These are phyloP conservation scores for Dinothrombium tinctorium DNA, from an alignment of 1,140 invertebrate genomes.

Conservation along the genomic window DNA sequence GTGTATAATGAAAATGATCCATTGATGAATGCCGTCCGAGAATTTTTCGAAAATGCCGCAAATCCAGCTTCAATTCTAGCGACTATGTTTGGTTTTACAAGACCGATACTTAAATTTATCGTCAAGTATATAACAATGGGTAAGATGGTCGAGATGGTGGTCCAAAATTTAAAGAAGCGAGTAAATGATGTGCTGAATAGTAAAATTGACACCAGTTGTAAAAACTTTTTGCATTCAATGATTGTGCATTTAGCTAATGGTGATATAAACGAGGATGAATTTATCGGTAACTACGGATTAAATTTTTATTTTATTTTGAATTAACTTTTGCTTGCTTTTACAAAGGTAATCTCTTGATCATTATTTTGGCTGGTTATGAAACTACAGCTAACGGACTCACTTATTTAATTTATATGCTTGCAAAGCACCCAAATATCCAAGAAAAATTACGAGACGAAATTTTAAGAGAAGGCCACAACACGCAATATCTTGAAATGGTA, in stretches of 20 bases:
- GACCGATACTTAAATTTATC: slow-evolving; percentile 16
- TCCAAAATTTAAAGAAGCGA: too few relatives aligned
- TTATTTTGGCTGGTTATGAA: slow-evolving; percentile 26
- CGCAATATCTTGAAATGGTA: not conserved
- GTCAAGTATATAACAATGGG: slow-evolving; percentile 15
- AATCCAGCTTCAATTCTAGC: slow-evolving; percentile 18
- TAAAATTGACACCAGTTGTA: not conserved
- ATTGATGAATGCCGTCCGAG: slow-evolving; percentile 14
- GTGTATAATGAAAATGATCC: not conserved
- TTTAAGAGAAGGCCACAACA: not conserved
- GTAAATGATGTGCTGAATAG: too few relatives aligned
- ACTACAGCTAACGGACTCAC: slow-evolving; percentile 24
- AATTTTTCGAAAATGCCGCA: slow-evolving; percentile 20
- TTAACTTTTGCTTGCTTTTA: too few relatives aligned
- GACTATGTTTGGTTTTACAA: slow-evolving; percentile 19
- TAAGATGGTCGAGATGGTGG: too few relatives aligned
- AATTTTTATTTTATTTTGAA: too few relatives aligned
- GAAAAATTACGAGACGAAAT: slow-evolving; percentile 20
- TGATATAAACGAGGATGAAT: not conserved
- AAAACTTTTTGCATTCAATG: slow-evolving; percentile 1
- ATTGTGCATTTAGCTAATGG: not conserved
- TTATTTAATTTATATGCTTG: slow-evolving; percentile 21
- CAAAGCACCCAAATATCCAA: slow-evolving; percentile 22
- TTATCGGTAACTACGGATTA: slow-evolving; percentile 5
- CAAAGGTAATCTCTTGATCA: too few relatives aligned